Evolutionary conservation across 1,140 invertebrate species (phyloP).

Genomic region (Metopolophium dirhodum): DNA sequence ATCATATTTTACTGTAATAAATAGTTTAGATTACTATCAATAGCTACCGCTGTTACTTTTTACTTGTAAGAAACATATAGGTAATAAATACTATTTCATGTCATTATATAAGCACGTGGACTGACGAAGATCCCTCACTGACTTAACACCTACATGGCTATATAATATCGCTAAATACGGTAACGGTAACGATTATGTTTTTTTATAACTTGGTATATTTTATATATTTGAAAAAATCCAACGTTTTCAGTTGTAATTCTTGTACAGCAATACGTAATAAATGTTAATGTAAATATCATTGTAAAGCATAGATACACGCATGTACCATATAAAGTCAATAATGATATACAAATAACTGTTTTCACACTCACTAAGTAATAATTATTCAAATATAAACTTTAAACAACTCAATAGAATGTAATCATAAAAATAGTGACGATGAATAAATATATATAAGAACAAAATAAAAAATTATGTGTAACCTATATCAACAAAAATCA

Average conservation of each 20-base stretch:
- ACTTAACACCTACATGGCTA: neutral
- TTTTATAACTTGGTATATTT: neutral
- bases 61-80: neutral
- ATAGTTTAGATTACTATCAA: neutral
- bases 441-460: neutral
- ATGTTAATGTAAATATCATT: neutral
- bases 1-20: conserved; percentile 7
- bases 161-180: neutral
- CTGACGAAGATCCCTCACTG: neutral
- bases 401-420: neutral
- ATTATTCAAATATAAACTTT: neutral
- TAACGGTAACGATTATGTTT: neutral
- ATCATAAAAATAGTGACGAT: neutral
- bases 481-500: no score
- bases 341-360: neutral
- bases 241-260: neutral
- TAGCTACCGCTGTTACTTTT: neutral
- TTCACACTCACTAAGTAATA: neutral
- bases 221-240: neutral
- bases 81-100: neutral
- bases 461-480: neutral
- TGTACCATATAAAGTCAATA: neutral
- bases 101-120: neutral
- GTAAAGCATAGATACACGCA: neutral
- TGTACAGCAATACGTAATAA: neutral